Base-by-base conservation (phyloP, 2,888 invertebrate species). In the Nezara viridula region DNA sequence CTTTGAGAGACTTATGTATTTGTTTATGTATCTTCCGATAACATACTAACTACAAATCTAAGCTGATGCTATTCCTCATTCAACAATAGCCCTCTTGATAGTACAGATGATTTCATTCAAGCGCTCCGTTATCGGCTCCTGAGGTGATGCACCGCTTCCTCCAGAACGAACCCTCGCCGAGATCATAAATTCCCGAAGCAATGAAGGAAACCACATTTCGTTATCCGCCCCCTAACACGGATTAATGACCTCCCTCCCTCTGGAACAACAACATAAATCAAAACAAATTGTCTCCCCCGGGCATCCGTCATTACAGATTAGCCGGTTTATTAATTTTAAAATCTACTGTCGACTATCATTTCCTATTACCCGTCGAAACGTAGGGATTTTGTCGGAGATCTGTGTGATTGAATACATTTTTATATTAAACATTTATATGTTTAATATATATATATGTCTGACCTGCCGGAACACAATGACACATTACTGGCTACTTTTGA, bases 251-350 rank as follows among this genome's bases (percentile, higher is more conserved):
- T 24, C 40, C 9, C 21, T 21, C 77, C 37, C 12, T 24, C 21
- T 24, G 77, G 40, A 44, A 77, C 40, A 77, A 77, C 40, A 24
- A 44, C 77, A 77, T 77, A 77, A 77, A 77, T 77, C 77, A 77
- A 77, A 77, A 37, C 37, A 44, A 77, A 37, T 77, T 77, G 40
- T 77, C 40, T 77, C 40, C 77, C 24, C 24, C 77, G 40, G 40
- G 10, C 77, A 40, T 77, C 24, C 77, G 40, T 77, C 40, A 40
- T 77, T 40, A 27, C 5, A 14, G 4, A 16, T 77, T 32, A 16
- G 21, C 1, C 77, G 24, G 40, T 40, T 77, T 77, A 77, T 77
- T 77, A 37, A 77, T 77, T 77, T 77, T 40, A 24, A 21, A 24
- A 77, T 40, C 21, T 40, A 24, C 40, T 40, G 40, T 10, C 40